These are phyloP conservation scores for Nyctibius grandis DNA, from an alignment of 2,797 vertebrate species.

Conservation along the genomic window DNA sequence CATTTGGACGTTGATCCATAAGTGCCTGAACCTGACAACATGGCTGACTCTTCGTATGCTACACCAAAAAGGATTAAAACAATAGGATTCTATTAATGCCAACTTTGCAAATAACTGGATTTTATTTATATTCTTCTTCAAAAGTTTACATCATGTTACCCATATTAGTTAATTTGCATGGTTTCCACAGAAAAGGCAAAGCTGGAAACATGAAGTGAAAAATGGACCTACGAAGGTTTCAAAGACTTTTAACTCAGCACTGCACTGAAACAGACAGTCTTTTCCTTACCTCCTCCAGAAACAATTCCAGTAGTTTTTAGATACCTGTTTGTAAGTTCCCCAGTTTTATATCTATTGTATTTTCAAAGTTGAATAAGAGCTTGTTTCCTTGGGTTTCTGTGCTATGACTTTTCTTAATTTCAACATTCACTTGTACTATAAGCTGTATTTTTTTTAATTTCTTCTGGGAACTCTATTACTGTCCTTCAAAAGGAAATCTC, in stretches of 20 bases:
- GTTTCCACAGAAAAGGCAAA: not conserved
- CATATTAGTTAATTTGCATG: not conserved
- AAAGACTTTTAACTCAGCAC: not conserved
- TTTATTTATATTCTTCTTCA: not conserved
- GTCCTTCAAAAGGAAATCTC: not conserved
- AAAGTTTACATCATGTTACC: not conserved
- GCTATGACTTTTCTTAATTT: not conserved
- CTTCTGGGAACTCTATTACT: not conserved
- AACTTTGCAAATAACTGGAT: not conserved
- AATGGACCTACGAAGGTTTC: not conserved
- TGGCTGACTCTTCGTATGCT: not conserved
- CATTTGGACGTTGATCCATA: not conserved
- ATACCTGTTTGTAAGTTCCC: not conserved
- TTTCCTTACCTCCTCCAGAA: not conserved
- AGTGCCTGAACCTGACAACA: not conserved
- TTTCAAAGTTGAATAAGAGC: not conserved
- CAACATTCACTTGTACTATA: not conserved
- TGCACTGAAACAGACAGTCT: not conserved
- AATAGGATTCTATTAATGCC: not conserved
- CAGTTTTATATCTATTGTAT: not conserved
- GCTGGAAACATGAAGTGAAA: not conserved
- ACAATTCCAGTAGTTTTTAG: not conserved
- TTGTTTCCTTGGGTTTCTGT: not conserved
- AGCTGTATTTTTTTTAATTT: not conserved
- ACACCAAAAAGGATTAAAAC: not conserved